Evolutionary conservation across 2,888 invertebrate genomes (phyloP).

Genomic region (Campoplex capitator): DNA sequence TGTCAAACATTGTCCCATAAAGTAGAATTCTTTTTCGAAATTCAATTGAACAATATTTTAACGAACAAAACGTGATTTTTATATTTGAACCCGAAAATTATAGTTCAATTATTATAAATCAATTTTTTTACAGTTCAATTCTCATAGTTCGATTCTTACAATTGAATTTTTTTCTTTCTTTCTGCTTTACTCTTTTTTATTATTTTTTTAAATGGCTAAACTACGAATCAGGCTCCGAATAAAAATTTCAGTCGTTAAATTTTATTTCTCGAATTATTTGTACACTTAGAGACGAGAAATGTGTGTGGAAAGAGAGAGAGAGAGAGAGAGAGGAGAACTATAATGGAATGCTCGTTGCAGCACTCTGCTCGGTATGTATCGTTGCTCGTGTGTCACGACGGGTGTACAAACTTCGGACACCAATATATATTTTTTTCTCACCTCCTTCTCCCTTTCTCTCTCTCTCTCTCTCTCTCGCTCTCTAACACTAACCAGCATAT

Average conservation of each 20-base stretch:
- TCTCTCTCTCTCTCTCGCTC: conserved; percentile 3
- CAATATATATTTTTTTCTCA: conserved; percentile 64
- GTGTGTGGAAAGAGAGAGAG: neutral
- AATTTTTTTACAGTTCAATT: no score
- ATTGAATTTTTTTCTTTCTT: no score
- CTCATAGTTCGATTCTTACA: no score
- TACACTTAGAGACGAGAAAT: neutral
- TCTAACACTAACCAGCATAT: conserved; percentile 23
- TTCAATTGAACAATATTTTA: neutral
- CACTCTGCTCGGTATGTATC: conserved; percentile 29
- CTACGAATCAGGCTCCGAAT: neutral
- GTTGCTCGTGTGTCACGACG: conserved; percentile 65
- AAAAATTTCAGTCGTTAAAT: conserved; percentile 3
- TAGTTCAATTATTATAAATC: no score
- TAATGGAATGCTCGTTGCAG: conserved; percentile 36
- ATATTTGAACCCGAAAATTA: no score
- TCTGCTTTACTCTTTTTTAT: no score
- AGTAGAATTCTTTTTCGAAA: neutral
- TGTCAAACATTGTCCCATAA: neutral
- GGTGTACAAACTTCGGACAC: conserved; percentile 59
- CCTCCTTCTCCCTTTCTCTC: conserved; percentile 28
- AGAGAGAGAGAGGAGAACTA: neutral
- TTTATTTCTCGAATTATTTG: conserved; percentile 7
- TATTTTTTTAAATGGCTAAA: neutral
- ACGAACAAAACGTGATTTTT: no score